Conservation (phyloP, 1,140 invertebrate species). For the Trypoxylus dichotomus region DNA sequence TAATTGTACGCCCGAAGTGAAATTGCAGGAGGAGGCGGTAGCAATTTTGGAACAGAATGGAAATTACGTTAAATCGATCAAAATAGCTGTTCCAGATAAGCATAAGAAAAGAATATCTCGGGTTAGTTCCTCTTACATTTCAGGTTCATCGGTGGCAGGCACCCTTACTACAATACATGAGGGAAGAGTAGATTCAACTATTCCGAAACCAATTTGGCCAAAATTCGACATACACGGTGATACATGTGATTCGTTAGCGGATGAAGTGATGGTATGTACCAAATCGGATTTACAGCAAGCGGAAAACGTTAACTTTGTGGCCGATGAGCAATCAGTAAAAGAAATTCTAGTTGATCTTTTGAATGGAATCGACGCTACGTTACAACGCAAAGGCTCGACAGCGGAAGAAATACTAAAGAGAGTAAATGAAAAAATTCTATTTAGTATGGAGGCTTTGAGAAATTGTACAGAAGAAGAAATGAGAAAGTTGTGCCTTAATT, state of each 20-base stretch:
- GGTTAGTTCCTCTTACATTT: slow-evolving; percentile 34
- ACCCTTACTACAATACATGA: slow-evolving; percentile 52
- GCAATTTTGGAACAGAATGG: slow-evolving; percentile 48
- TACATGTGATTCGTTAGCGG: slow-evolving; percentile 47
- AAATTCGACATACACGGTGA: slow-evolving; percentile 30
- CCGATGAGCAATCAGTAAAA: slow-evolving; percentile 45
- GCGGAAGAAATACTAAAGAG: slow-evolving; percentile 54
- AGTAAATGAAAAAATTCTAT: slow-evolving; percentile 53
- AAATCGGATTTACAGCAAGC: slow-evolving; percentile 41
- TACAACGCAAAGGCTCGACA: slow-evolving; percentile 51
- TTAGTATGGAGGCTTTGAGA: slow-evolving; percentile 48
- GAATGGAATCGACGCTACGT: slow-evolving; percentile 54
- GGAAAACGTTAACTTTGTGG: slow-evolving; percentile 25
- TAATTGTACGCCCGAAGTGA: slow-evolving; percentile 41
- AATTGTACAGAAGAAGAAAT: slow-evolving; percentile 53
- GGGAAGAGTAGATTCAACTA: slow-evolving; percentile 47
- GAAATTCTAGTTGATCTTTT: slow-evolving; percentile 55
- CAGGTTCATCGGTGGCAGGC: slow-evolving; percentile 41
- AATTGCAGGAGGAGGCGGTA: slow-evolving; percentile 42
- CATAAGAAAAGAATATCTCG: slow-evolving; percentile 39
- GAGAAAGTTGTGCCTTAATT: slow-evolving; percentile 48
- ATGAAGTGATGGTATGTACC: slow-evolving; percentile 49
- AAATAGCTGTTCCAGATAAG: slow-evolving; percentile 29
- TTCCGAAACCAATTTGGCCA: slow-evolving; percentile 52
- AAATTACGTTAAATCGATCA: slow-evolving; percentile 48